phyloP scores from a whole-genome alignment of 2,888 invertebrate genomes.

The Eudasyphora cyanicolor region DNA sequence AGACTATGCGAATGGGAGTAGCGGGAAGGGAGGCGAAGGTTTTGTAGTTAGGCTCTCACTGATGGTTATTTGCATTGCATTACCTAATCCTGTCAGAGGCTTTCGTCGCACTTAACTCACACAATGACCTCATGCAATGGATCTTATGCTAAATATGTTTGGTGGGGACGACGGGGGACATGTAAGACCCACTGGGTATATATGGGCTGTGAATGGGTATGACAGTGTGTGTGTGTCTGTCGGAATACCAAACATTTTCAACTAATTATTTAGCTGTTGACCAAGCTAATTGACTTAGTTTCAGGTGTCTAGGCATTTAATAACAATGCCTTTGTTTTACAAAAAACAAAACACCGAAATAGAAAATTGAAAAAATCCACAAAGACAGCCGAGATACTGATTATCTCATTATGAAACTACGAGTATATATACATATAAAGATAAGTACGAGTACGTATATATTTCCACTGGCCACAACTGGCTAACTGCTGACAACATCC shows the following conservation, averaged over 20 bases:
- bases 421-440: not conserved
- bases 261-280: slow-evolving; percentile 39
- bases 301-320: slow-evolving; percentile 17
- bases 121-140: slow-evolving; percentile 58
- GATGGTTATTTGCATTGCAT: slow-evolving; percentile 28
- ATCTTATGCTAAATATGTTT: slow-evolving; percentile 17
- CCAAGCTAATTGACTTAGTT: slow-evolving; percentile 54
- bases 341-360: no score
- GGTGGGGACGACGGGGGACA: not conserved
- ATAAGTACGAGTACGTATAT: not conserved
- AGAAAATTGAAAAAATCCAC: no score
- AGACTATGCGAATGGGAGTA: not conserved
- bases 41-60: not conserved
- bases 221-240: not conserved
- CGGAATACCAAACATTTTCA: slow-evolving; percentile 1
- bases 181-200: not conserved
- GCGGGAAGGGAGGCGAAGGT: not conserved
- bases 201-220: not conserved
- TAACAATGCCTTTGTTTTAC: slow-evolving; percentile 25
- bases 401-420: slow-evolving; percentile 17
- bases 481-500: no score
- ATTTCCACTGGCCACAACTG: not conserved
- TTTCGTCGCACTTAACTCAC: slow-evolving; percentile 40
- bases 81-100: slow-evolving; percentile 48
- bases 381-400: not conserved